Conservation (phyloP, 2,113 vertebrate species). For the Dendrocopos noguchii region DNA sequence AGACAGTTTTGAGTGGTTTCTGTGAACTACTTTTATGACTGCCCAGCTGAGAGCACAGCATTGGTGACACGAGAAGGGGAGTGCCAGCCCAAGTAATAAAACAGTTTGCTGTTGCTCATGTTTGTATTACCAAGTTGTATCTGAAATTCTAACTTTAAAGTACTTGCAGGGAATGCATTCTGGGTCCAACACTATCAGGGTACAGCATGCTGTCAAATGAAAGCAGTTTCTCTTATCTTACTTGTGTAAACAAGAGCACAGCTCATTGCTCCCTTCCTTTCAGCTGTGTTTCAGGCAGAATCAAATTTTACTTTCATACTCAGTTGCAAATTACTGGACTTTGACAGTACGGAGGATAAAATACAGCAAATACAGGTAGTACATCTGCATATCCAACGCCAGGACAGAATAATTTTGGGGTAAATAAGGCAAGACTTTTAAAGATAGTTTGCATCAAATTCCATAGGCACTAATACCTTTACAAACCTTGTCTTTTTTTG, state of each 20-base stretch:
- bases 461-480: background rate
- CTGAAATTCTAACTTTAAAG: background rate
- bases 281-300: background rate
- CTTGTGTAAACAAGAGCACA: conserved; percentile 27
- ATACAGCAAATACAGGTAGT: background rate
- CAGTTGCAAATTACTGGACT: background rate
- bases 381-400: background rate
- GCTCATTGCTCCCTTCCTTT: background rate
- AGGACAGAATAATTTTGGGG: background rate
- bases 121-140: background rate
- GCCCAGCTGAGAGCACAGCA: background rate
- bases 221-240: conserved; percentile 30
- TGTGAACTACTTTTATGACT: background rate
- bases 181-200: background rate
- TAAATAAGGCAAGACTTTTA: background rate
- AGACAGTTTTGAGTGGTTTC: background rate
- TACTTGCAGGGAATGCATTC: background rate
- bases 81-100: background rate
- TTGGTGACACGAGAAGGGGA: background rate
- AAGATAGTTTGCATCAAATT: background rate
- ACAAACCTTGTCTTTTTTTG: background rate
- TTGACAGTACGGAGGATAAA: background rate
- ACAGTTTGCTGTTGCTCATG: background rate
- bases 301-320: background rate
- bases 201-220: background rate